Evolutionary conservation across 2,797 vertebrate genomes (phyloP).

Genomic region (Onychomys leucogaster): DNA sequence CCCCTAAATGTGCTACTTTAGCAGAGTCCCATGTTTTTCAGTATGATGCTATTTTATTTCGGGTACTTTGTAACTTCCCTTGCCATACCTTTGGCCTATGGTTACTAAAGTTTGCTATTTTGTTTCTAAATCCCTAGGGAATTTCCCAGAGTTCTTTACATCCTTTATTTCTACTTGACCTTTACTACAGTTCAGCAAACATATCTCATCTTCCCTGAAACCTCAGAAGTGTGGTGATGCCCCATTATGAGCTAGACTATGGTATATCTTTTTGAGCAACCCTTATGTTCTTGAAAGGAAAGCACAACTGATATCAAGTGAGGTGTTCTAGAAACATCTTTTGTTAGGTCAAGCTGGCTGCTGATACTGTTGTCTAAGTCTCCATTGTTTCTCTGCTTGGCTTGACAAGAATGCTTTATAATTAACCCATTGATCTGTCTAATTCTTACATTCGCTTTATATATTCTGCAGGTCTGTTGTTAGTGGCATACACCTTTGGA

Average conservation of each 20-base stretch:
- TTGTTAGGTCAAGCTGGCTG: background rate
- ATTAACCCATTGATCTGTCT: background rate
- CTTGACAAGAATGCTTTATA: background rate
- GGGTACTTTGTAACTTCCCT: background rate
- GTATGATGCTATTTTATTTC: background rate
- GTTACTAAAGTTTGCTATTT: constrained; percentile 4
- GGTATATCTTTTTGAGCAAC: background rate
- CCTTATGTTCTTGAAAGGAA: background rate
- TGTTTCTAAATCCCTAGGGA: background rate
- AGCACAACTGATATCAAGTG: background rate
- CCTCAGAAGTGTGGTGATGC: background rate
- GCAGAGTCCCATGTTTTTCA: background rate
- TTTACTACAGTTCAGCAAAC: constrained; percentile 6
- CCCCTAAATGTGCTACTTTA: background rate
- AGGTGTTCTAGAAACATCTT: background rate
- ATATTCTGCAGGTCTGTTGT: background rate
- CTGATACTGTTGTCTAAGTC: background rate
- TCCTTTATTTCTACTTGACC: constrained; percentile 7
- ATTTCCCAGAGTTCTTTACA: background rate
- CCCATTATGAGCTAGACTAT: background rate
- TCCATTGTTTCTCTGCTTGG: background rate
- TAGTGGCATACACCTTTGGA: background rate
- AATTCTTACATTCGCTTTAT: background rate
- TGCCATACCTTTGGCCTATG: background rate
- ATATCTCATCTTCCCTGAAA: background rate